These are phyloP conservation scores for Nyctalus aviator DNA, from an alignment of 2,797 vertebrate genomes.

Conservation along the genomic window DNA sequence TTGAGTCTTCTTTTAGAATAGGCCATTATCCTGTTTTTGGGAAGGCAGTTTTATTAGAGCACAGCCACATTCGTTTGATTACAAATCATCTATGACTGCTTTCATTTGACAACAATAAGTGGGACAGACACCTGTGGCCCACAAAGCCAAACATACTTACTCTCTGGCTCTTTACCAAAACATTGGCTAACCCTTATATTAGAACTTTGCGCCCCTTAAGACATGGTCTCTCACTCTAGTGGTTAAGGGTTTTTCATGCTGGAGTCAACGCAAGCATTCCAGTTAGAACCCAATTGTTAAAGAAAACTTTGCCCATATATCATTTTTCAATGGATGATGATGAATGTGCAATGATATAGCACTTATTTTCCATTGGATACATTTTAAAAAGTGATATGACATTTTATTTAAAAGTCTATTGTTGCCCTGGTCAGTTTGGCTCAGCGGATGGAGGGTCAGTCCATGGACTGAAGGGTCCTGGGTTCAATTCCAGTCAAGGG, in stretches of 20 bases:
- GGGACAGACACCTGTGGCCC: background rate
- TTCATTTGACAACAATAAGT: background rate
- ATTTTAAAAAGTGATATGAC: background rate
- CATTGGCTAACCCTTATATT: background rate
- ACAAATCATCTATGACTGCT: background rate
- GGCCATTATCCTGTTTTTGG: background rate
- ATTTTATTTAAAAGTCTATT: background rate
- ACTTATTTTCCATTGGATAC: conserved; percentile 1
- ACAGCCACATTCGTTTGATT: background rate
- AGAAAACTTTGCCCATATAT: background rate
- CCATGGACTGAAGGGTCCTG: too few relatives aligned
- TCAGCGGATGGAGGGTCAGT: too few relatives aligned
- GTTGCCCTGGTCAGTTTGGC: background rate
- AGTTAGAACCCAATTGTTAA: background rate
- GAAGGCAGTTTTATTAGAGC: background rate
- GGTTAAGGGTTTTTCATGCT: background rate
- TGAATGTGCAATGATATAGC: background rate
- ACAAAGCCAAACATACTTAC: conserved; percentile 25
- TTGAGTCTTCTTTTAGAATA: background rate
- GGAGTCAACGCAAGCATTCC: background rate
- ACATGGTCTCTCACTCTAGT: background rate
- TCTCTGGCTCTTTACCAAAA: background rate
- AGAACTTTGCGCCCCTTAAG: background rate
- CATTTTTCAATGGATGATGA: background rate
- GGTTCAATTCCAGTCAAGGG: too few relatives aligned